phyloP scores from a whole-genome alignment of 2,888 invertebrate species.

The Agrochola lychnidis region DNA sequence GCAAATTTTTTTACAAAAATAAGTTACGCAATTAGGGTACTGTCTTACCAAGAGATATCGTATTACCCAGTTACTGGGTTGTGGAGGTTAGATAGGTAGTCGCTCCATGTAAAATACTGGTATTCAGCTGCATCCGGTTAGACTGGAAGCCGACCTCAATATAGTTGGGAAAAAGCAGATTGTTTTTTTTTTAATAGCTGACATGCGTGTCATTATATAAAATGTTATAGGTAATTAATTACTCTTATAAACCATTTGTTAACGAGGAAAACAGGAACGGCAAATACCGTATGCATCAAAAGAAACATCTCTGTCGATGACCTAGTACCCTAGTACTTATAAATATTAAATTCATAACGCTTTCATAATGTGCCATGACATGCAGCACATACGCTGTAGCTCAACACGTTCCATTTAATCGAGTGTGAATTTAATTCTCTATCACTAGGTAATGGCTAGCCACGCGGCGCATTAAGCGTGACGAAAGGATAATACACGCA shows the following conservation, averaged over 20 bases:
- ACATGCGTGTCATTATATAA: too few species aligned
- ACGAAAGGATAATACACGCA: conserved; percentile 49
- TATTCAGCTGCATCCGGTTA: too few species aligned
- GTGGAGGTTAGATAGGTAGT: too few species aligned
- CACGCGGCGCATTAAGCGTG: conserved; percentile 24
- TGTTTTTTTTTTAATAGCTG: too few species aligned
- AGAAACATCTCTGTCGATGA: not conserved
- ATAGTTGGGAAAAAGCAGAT: too few species aligned
- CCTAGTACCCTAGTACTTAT: not conserved
- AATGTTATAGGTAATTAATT: too few species aligned
- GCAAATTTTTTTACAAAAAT: too few species aligned
- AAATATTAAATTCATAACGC: conserved; percentile 14
- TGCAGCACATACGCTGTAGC: conserved; percentile 31
- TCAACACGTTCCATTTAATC: conserved; percentile 40
- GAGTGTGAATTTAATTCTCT: conserved; percentile 52
- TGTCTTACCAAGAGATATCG: too few species aligned
- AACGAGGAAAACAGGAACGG: not conserved
- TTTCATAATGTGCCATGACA: conserved; percentile 11
- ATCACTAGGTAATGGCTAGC: conserved; percentile 26
- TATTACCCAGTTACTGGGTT: too few species aligned
- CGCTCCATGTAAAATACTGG: too few species aligned
- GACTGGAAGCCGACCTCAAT: too few species aligned
- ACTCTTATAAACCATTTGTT: not conserved
- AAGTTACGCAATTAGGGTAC: too few species aligned
- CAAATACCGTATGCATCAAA: not conserved